Evolutionary conservation across 2,113 vertebrate genomes (phyloP), one percentile per base, ranked within the genome.

Genomic region (Albula goreensis): DNA sequence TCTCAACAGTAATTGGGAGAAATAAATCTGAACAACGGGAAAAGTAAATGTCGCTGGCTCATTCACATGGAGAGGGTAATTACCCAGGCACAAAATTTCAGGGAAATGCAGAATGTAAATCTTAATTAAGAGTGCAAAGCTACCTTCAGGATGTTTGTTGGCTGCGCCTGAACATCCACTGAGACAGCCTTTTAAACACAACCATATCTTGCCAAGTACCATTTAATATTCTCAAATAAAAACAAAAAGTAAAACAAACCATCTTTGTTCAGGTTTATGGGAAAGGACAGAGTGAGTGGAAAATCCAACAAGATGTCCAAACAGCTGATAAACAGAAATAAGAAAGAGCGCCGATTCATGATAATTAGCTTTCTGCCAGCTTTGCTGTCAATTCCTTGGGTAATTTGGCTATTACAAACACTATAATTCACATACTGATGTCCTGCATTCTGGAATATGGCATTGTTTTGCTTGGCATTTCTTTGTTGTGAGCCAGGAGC

Each of bases 121-220:
- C 83, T 70, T 70, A 84, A 70, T 70, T 70, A 84, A 70, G 17
- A 60, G 60, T 11, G 60, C 60, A 50, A 60, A n/a, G 31, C 63
- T 74, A 50, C 83, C 83, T 74, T 60, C 52, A 60, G 52, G 81
- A 82, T 60, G 81, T 82, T 60, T 82, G 51, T 60, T 41, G 81
- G 80, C 81, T 17, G 51, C 3, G 52, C 17, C 5, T 60, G 52
- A 82, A 57, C 48, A 60, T 48, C 50, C 81, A 53, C 41, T 4
- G 70, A 82, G 81, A 15, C 81, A 17, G 51, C 52, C 50, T 82
- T 57, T 82, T 60, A 82, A 56, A 82, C 78, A 50, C 41, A 17
- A 48, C 4, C 17, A n/a, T 52, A 22, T 52, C 80, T 25, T 53
- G 80, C 80, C 80, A 81, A 81, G 50, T 6, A 7, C 31, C 31